Evolutionary conservation across 2,113 vertebrate genomes (phyloP).

Genomic region (Sakesphorus luctuosus): DNA sequence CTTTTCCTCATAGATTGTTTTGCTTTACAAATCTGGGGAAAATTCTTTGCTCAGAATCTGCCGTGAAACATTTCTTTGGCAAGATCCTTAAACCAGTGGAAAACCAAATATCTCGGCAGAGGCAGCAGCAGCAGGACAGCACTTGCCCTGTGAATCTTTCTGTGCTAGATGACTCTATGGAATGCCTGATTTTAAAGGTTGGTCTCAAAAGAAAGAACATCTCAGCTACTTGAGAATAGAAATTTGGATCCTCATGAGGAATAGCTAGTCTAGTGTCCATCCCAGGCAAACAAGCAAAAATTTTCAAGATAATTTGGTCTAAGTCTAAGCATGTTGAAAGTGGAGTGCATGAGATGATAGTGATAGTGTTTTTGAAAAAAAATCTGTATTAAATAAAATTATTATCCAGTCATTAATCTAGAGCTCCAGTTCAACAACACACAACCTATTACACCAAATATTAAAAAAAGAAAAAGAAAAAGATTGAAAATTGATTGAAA

Average conservation of each 20-base stretch:
- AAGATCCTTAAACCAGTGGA: not conserved
- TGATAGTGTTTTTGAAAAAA: accelerated
- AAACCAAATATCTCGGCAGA: not conserved
- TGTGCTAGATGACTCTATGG: not conserved
- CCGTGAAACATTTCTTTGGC: not conserved
- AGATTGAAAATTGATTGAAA: not conserved
- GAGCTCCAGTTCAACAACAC: not conserved
- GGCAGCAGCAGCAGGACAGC: not conserved
- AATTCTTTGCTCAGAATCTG: not conserved
- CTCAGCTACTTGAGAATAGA: not conserved
- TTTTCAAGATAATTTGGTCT: not conserved
- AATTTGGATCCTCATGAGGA: not conserved
- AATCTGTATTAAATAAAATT: not conserved
- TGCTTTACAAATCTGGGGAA: not conserved
- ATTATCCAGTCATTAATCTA: not conserved
- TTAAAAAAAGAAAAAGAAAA: not conserved
- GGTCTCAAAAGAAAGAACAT: not conserved
- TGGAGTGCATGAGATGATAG: not conserved
- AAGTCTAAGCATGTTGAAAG: not conserved
- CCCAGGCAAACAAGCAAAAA: not conserved
- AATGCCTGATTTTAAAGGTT: not conserved
- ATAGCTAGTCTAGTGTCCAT: not conserved
- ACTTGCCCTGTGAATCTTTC: not conserved
- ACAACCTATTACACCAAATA: not conserved
- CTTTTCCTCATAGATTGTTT: not conserved